phyloP scores from a whole-genome alignment of 2,797 vertebrate genomes.

The Phoxinus dragarum region DNA sequence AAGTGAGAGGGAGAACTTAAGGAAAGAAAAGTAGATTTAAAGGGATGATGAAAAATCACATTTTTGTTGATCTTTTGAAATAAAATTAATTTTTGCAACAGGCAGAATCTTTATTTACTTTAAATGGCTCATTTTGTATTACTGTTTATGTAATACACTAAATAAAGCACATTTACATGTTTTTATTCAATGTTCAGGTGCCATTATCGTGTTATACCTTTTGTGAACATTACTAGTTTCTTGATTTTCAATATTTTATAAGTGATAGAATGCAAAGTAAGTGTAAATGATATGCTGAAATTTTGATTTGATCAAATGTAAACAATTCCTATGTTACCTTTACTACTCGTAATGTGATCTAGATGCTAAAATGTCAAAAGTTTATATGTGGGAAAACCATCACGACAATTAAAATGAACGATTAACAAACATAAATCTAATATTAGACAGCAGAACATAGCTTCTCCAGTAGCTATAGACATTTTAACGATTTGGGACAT shows the following conservation, averaged over 20 bases:
- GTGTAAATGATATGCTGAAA: background rate
- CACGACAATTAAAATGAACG: background rate
- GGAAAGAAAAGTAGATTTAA: background rate
- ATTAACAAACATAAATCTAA: background rate
- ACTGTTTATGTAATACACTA: background rate
- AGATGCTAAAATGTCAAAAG: too few relatives aligned
- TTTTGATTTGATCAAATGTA: background rate
- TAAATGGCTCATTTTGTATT: background rate
- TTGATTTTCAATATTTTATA: background rate
- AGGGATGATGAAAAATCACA: background rate
- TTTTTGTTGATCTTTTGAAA: background rate
- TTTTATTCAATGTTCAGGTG: background rate
- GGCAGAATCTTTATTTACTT: background rate
- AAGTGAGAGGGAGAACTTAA: background rate
- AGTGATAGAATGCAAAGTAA: background rate
- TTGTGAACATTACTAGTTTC: background rate
- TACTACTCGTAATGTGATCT: too few relatives aligned
- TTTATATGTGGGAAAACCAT: too few relatives aligned
- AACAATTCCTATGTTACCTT: background rate
- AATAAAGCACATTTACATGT: background rate
- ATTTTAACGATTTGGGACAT: background rate
- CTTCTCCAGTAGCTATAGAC: background rate
- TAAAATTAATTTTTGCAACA: background rate
- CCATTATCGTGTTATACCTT: background rate
- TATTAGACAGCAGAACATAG: background rate